These are phyloP conservation scores for Zygaena filipendulae DNA, from an alignment of 2,888 invertebrate species.

Conservation along the genomic window DNA sequence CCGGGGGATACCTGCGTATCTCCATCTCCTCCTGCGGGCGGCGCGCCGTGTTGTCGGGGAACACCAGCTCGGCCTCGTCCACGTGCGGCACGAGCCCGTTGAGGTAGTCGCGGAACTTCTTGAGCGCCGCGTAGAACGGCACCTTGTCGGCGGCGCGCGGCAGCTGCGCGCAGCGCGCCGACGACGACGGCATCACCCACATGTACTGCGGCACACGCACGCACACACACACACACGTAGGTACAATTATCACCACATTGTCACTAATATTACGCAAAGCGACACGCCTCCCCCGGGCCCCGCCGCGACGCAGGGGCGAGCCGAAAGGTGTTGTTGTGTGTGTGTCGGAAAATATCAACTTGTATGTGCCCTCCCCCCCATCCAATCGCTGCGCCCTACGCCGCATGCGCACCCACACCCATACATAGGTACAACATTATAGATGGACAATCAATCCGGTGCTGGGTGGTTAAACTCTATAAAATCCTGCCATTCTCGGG, in stretches of 20 bases:
- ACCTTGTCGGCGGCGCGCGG: conserved; percentile 98
- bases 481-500: no score
- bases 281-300: conserved; percentile 14
- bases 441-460: no score
- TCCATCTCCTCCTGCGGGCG: conserved; percentile 65
- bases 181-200: conserved; percentile 99
- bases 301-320: conserved; percentile 30
- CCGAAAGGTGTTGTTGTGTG: no score
- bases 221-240: conserved; percentile 16
- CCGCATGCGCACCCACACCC: no score
- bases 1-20: conserved; percentile 44
- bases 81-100: conserved; percentile 87
- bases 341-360: no score
- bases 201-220: conserved; percentile 78
- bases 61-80: conserved; percentile 89
- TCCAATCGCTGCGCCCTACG: conserved; percentile 16
- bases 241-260: no score
- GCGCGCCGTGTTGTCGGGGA: conserved; percentile 68
- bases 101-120: conserved; percentile 94
- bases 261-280: no score
- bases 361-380: conserved; percentile 13
- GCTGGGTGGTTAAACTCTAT: no score
- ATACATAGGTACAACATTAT: no score
- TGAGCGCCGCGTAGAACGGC: conserved; percentile 95
- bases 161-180: conserved; percentile 95